Evolutionary conservation across 2,797 vertebrate genomes (phyloP), one percentile per base, ranked within the genome.

Genomic region (Mormyrops attenuatus): DNA sequence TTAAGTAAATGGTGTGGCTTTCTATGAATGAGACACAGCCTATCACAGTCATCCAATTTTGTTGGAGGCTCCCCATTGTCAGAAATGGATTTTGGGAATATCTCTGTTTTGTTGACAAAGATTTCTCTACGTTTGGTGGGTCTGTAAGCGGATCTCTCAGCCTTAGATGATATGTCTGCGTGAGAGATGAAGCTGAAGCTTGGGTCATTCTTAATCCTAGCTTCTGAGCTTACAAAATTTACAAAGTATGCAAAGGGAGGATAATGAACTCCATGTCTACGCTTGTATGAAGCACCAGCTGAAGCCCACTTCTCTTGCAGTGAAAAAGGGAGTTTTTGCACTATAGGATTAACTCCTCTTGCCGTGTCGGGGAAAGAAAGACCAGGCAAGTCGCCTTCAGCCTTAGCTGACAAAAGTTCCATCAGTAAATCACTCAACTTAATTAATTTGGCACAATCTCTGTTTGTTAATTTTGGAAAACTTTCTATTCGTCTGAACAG

Each of bases 181-280:
- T 73, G 52, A 3, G 26, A 15, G 9, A 55, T 88, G 44, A 92
- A 85, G 89, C 44, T 89, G 84, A 94, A 94, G 90, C 90, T 92
- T 90, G 90, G 90, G 85, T 92, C 69, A 2, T 91, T 92, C 17
- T 80, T 53, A 84, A 90, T 52, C 90, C 47, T 55, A 77, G 88
- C 88, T 34, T 88, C 5, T 52, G 84, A 5, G 53, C 26, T 38
- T 8, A 89, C 15, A 84, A 89, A 89, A 13, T 57, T 52, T 20
- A 5, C 26, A 57, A 84, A 55, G 34, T 52, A 41, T n/a, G 49
- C 1, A 26, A 84, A 47, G 52, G 88, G 88, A 57, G 73, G 52
- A 60, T 41, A 80, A 20, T 52, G 50, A 30, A 53, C 52, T 1
- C 2, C 3, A 17, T 53, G 11, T 15, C 13, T 17, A 11, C 63